Evolutionary conservation across 2,113 vertebrate genomes (phyloP).

Genomic region (Stigmatopora nigra): DNA sequence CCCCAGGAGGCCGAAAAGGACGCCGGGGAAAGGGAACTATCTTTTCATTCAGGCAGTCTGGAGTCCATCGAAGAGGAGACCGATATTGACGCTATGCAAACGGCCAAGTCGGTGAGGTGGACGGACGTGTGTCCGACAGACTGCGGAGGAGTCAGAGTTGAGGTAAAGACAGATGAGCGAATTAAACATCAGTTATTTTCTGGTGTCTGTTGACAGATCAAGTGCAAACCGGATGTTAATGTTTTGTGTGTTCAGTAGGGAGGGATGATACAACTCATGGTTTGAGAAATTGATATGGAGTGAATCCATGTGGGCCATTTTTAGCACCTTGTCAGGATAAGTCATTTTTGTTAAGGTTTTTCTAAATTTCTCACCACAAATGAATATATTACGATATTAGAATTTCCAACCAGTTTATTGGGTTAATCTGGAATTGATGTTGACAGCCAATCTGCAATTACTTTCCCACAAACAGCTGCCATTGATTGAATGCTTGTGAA

Average conservation of each 20-base stretch:
- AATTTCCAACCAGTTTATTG: neutral
- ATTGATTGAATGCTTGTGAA: too few relatives aligned
- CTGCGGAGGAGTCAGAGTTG: constrained; percentile 31
- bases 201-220: constrained; percentile 62
- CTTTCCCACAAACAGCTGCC: neutral
- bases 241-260: neutral
- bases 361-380: too few relatives aligned
- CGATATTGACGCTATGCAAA: constrained; percentile 31
- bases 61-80: constrained; percentile 38
- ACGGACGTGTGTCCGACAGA: constrained; percentile 47
- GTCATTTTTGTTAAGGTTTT: too few relatives aligned
- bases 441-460: neutral
- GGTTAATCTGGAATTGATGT: neutral
- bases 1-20: constrained; percentile 24
- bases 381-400: too few relatives aligned
- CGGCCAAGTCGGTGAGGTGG: constrained; percentile 45
- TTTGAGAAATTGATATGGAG: too few relatives aligned
- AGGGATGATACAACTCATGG: neutral
- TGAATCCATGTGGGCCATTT: neutral
- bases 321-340: neutral
- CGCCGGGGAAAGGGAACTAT: constrained; percentile 19
- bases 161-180: constrained; percentile 43
- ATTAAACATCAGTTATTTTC: constrained; percentile 67
- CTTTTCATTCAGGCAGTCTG: constrained; percentile 21
- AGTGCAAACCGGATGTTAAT: neutral